phyloP scores from a whole-genome alignment of 2,888 invertebrate genomes.

The Clepsis dumicolana region DNA sequence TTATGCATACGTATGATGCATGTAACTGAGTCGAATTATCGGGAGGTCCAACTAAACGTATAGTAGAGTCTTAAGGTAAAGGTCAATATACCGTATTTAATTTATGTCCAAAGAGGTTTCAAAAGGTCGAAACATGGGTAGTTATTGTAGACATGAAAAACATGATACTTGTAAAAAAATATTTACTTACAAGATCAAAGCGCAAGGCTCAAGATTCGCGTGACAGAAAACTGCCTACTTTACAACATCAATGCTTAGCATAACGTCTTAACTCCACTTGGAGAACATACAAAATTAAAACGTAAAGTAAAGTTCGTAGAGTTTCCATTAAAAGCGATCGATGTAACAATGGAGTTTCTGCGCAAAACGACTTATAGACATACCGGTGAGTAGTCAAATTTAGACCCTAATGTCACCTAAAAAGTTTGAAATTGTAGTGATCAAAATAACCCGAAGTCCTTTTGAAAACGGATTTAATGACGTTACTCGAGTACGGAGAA shows the following conservation, averaged over 20 bases:
- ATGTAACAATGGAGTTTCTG: not conserved
- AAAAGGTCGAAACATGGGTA: not conserved
- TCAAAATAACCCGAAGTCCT: not conserved
- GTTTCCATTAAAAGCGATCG: not conserved
- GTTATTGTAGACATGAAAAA: not conserved
- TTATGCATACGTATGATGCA: too few species aligned
- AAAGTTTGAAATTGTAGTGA: not conserved
- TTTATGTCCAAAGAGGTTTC: too few species aligned
- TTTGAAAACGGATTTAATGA: not conserved
- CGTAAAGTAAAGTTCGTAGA: not conserved
- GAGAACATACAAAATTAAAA: not conserved
- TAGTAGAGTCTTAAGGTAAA: too few species aligned
- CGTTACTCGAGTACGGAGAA: not conserved
- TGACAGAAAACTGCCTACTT: not conserved
- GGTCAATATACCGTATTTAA: too few species aligned
- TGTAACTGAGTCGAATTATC: too few species aligned
- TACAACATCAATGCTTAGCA: not conserved
- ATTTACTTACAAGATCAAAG: constrained; percentile 15
- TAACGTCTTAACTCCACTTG: not conserved
- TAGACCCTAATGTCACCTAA: not conserved
- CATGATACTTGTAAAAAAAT: not conserved
- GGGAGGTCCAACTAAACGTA: too few species aligned
- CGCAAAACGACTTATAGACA: not conserved
- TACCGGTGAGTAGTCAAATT: not conserved
- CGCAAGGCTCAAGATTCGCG: constrained; percentile 6